phyloP scores from a whole-genome alignment of 2,113 vertebrate genomes.

The Boulengeromyrus knoepffleri region DNA sequence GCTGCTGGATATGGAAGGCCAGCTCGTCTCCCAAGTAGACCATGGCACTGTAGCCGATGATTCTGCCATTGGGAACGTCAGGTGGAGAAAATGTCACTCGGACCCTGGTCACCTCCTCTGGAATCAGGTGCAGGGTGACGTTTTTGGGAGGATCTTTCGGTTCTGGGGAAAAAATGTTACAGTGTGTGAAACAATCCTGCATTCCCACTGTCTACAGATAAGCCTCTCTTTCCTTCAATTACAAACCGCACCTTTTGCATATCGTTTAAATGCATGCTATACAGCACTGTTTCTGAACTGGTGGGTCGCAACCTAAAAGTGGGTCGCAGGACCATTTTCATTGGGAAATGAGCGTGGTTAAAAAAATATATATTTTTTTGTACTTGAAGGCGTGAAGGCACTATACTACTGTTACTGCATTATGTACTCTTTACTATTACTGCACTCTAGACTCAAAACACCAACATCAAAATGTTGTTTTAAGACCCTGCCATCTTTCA shows the following conservation, averaged over 20 bases:
- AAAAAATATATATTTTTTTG: background rate
- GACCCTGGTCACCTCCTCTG: conserved; percentile 80
- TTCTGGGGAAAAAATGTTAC: conserved; percentile 52
- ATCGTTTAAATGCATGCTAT: background rate
- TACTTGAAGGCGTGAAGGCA: background rate
- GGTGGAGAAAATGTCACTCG: conserved; percentile 82
- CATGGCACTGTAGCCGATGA: conserved; percentile 76
- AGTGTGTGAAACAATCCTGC: background rate
- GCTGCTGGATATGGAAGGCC: conserved; percentile 64
- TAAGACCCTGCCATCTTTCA: background rate
- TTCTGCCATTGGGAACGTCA: conserved; percentile 82
- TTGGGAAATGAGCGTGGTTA: background rate
- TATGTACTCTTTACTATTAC: background rate
- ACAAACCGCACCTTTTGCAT: background rate
- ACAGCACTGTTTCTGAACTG: background rate
- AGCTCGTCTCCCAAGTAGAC: conserved; percentile 71
- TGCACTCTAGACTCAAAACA: background rate
- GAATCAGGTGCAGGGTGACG: conserved; percentile 75
- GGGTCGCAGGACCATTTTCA: background rate
- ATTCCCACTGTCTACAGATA: background rate
- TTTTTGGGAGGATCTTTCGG: conserved; percentile 90
- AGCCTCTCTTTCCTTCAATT: background rate
- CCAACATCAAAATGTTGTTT: background rate
- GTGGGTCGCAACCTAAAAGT: background rate
- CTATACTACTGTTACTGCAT: background rate